phyloP scores from a whole-genome alignment of 2,113 vertebrate species.

The Ariopsis seemanni region DNA sequence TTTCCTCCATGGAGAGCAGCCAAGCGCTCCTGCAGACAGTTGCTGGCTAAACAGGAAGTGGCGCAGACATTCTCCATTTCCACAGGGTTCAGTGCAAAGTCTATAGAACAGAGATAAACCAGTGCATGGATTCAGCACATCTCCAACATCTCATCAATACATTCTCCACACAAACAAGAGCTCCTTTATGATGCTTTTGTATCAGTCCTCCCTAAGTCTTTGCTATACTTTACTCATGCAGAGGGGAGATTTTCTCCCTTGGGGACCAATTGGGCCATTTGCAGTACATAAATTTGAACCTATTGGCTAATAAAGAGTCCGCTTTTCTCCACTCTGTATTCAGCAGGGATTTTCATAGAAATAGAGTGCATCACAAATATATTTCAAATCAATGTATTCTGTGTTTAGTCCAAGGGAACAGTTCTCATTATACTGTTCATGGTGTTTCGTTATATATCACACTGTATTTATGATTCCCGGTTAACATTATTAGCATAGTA shows the following conservation, averaged over 20 bases:
- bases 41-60: slow-evolving; percentile 53
- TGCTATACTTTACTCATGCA: slow-evolving; percentile 35
- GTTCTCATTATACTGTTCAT: slow-evolving; percentile 34
- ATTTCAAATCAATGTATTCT: slow-evolving; percentile 47
- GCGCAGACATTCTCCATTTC: slow-evolving; percentile 37
- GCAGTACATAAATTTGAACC: slow-evolving; percentile 53
- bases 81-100: slow-evolving; percentile 22
- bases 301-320: slow-evolving; percentile 50
- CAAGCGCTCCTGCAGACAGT: slow-evolving; percentile 41
- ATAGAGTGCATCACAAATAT: slow-evolving; percentile 17
- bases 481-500: slow-evolving; percentile 33
- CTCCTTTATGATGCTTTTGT: slow-evolving; percentile 33
- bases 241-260: slow-evolving; percentile 47
- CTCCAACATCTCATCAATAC: slow-evolving; percentile 29
- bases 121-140: slow-evolving; percentile 6
- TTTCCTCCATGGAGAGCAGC: slow-evolving; percentile 50
- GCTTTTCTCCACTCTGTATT: slow-evolving; percentile 34
- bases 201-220: slow-evolving; percentile 37
- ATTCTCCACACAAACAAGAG: slow-evolving; percentile 10
- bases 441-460: slow-evolving; percentile 21
- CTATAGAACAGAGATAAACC: slow-evolving; percentile 19
- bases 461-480: slow-evolving; percentile 34
- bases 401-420: slow-evolving; percentile 43
- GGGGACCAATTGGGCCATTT: slow-evolving; percentile 39
- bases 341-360: slow-evolving; percentile 43